phyloP scores from a whole-genome alignment of 2,888 invertebrate genomes.

The Phragmatobia fuliginosa region DNA sequence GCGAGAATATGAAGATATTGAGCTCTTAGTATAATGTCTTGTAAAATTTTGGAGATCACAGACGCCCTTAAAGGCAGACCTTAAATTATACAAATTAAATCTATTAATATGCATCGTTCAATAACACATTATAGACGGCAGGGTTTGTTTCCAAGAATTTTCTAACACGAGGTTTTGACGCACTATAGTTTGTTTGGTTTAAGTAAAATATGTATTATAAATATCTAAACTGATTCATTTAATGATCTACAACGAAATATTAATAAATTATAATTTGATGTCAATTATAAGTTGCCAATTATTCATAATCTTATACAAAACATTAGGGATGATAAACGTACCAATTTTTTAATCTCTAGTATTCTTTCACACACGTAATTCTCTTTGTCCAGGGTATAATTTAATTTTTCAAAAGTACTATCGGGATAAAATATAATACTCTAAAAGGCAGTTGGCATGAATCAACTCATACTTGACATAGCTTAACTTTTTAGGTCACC shows the following conservation, averaged over 20 bases:
- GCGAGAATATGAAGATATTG: slow-evolving; percentile 12
- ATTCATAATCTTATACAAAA: neutral
- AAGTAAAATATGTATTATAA: neutral
- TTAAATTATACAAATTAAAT: slow-evolving; percentile 3
- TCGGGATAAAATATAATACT: neutral
- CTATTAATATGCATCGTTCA: neutral
- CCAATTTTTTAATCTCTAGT: neutral
- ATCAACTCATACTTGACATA: slow-evolving; percentile 24
- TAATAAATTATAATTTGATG: no score
- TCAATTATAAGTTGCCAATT: no score
- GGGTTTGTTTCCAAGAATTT: neutral
- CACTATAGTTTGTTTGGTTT: neutral
- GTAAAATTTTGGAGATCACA: neutral
- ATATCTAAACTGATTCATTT: neutral
- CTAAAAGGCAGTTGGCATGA: slow-evolving; percentile 3
- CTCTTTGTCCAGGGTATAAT: neutral
- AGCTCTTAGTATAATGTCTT: neutral
- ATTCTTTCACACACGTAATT: neutral
- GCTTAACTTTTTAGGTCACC: slow-evolving; percentile 41
- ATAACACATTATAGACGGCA: neutral
- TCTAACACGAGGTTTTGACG: neutral
- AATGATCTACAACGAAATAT: no score
- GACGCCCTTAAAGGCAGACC: neutral
- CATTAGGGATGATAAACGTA: neutral
- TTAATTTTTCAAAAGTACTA: neutral